Evolutionary conservation across 2,888 invertebrate species (phyloP).

Genomic region (Nysson spinosus): DNA sequence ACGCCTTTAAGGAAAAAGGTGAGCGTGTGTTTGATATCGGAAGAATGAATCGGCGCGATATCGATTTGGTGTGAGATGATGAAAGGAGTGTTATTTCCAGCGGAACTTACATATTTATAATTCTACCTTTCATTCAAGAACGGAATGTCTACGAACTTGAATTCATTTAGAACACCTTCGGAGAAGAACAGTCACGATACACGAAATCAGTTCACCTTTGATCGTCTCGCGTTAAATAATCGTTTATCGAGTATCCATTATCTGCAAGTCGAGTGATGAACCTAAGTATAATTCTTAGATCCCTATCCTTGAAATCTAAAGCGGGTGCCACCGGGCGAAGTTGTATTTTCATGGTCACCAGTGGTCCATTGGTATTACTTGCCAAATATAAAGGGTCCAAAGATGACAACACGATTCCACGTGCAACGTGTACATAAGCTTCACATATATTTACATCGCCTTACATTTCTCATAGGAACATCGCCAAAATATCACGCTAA

Average conservation of each 20-base stretch:
- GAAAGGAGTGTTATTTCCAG: too few species aligned
- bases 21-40: conserved; percentile 23
- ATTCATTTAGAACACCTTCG: too few species aligned
- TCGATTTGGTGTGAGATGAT: neutral
- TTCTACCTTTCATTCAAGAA: too few species aligned
- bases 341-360: neutral
- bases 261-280: too few species aligned
- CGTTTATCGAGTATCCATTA: neutral
- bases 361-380: neutral
- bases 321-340: neutral
- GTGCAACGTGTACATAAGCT: too few species aligned
- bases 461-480: too few species aligned
- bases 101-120: too few species aligned
- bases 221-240: neutral
- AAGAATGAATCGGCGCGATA: neutral
- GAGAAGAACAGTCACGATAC: too few species aligned
- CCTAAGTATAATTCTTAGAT: neutral
- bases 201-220: conserved; percentile 11
- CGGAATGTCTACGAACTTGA: too few species aligned
- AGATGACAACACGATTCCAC: neutral
- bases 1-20: conserved; percentile 67
- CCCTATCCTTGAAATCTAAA: neutral
- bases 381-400: conserved; percentile 31
- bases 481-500: too few species aligned
- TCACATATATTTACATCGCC: too few species aligned